These are phyloP conservation scores for Campoplex nolae DNA, from an alignment of 2,888 invertebrate species.

Conservation along the genomic window DNA sequence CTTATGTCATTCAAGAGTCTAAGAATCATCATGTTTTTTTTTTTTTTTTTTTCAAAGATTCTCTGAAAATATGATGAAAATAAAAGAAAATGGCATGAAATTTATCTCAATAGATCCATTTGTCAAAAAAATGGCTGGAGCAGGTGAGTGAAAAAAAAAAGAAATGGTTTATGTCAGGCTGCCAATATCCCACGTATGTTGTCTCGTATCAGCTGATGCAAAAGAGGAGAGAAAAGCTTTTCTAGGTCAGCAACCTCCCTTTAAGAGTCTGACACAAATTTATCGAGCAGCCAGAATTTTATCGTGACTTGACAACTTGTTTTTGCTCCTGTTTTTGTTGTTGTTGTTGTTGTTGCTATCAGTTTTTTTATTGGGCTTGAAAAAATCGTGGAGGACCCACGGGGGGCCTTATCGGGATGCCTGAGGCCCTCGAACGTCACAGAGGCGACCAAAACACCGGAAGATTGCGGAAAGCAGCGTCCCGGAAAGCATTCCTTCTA, in stretches of 20 bases:
- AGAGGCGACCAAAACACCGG: constrained; percentile 12
- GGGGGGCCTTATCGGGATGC: constrained; percentile 11
- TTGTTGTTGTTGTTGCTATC: background rate
- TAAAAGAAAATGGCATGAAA: background rate
- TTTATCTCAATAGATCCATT: too few species aligned
- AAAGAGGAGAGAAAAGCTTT: constrained; percentile 10
- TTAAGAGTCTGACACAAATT: constrained; percentile 1
- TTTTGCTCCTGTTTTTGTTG: background rate
- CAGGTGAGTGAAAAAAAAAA: background rate
- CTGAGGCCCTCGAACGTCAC: constrained; percentile 5
- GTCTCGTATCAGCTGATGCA: constrained; percentile 2
- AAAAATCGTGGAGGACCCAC: background rate
- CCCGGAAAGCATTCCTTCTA: constrained; percentile 40
- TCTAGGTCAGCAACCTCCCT: background rate
- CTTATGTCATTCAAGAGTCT: background rate
- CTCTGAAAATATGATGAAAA: background rate
- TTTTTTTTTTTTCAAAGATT: background rate
- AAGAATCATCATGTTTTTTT: background rate
- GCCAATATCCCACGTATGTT: background rate
- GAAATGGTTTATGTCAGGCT: background rate
- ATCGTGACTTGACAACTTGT: background rate
- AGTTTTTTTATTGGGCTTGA: background rate
- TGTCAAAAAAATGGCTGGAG: background rate
- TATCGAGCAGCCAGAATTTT: constrained; percentile 3
- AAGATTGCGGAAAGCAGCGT: constrained; percentile 16